phyloP scores from a whole-genome alignment of 2,797 vertebrate genomes.

The Orientallactaga sibirica region DNA sequence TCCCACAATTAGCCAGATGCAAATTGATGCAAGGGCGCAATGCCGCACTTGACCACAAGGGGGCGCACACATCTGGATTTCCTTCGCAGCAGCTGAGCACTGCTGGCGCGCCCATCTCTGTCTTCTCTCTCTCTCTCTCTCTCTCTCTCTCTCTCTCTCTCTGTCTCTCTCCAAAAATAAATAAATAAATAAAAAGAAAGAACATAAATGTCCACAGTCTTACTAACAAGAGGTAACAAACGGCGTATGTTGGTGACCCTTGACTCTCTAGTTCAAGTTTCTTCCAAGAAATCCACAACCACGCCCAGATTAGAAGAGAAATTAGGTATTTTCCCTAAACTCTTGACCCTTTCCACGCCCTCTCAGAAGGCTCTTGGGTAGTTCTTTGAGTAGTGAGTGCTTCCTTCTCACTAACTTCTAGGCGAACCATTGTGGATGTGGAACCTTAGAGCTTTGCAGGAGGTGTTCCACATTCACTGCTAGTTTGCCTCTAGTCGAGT shows the following conservation, averaged over 20 bases:
- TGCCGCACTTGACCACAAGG: too few species aligned
- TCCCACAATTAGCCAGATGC: too few species aligned
- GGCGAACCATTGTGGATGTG: not conserved
- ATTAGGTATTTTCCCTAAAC: not conserved
- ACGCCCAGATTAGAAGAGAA: not conserved
- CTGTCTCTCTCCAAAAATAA: too few species aligned
- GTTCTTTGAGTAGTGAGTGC: not conserved
- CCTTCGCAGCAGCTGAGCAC: too few species aligned
- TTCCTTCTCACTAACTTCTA: not conserved
- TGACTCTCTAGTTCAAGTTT: not conserved
- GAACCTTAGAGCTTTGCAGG: not conserved
- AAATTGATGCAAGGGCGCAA: too few species aligned
- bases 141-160: too few species aligned
- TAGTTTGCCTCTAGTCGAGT: not conserved
- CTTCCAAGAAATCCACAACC: conserved; percentile 12
- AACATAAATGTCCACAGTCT: conserved; percentile 1
- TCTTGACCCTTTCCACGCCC: not conserved
- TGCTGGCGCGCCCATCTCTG: too few species aligned
- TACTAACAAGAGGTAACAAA: not conserved
- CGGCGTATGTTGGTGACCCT: not conserved
- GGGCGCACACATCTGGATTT: too few species aligned
- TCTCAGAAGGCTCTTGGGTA: not conserved
- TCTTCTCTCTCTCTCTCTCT: too few species aligned
- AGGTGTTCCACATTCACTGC: not conserved
- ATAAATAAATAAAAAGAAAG: too few species aligned